Evolutionary conservation across 2,113 vertebrate genomes (phyloP).

Genomic region (Saccopteryx bilineata): DNA sequence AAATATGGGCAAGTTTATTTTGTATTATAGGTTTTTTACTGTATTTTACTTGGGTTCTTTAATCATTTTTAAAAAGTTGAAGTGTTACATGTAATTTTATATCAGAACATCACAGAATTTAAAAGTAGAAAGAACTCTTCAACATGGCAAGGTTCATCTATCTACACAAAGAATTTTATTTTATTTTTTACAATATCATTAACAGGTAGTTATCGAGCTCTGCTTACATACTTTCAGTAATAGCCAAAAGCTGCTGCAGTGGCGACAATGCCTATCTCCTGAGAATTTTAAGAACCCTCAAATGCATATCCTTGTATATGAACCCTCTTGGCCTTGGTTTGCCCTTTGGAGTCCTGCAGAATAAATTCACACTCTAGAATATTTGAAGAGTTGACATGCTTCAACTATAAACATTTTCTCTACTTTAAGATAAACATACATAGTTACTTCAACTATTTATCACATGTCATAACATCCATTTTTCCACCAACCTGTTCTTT

Average conservation of each 20-base stretch:
- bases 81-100: background rate
- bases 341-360: background rate
- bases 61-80: constrained; percentile 53
- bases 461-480: background rate
- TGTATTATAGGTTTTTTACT: background rate
- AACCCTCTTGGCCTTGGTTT: background rate
- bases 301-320: background rate
- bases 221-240: background rate
- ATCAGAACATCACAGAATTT: constrained; percentile 19
- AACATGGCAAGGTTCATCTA: background rate
- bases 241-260: background rate
- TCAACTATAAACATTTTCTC: background rate
- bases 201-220: background rate
- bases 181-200: background rate
- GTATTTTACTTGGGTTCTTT: constrained; percentile 15
- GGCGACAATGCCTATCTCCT: background rate
- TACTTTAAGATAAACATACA: background rate
- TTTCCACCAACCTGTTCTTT: background rate
- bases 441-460: background rate
- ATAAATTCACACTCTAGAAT: background rate
- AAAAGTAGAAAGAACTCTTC: background rate
- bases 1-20: constrained; percentile 58
- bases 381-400: background rate
- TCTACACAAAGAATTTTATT: background rate
- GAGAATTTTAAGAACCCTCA: background rate